Evolutionary conservation across 2,797 vertebrate species (phyloP).

Genomic region (Loriculus beryllinus): DNA sequence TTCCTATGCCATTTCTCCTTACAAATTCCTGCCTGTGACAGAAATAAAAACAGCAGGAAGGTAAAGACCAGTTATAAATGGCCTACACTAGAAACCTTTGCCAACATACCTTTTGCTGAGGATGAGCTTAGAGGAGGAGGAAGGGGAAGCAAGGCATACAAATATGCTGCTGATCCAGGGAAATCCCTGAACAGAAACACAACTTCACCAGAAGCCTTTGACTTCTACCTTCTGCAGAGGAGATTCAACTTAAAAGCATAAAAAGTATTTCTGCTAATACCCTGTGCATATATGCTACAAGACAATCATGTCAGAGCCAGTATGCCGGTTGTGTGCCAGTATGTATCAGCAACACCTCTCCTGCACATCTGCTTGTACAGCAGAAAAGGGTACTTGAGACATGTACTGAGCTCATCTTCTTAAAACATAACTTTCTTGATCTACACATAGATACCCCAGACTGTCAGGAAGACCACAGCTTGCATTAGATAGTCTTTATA

Average conservation of each 20-base stretch:
- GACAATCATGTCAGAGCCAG: background rate
- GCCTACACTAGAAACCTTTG: background rate
- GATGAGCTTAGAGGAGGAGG: background rate
- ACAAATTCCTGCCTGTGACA: background rate
- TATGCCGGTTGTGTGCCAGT: background rate
- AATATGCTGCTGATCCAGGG: background rate
- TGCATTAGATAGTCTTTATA: background rate
- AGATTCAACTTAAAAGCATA: background rate
- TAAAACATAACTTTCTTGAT: background rate
- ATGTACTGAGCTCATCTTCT: background rate
- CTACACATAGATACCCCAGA: background rate
- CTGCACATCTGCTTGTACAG: background rate
- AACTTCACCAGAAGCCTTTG: background rate
- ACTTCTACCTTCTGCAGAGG: background rate
- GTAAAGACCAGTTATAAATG: background rate
- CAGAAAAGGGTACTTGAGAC: background rate
- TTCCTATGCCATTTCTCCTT: background rate
- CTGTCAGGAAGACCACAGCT: background rate
- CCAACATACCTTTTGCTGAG: background rate
- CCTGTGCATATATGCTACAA: background rate
- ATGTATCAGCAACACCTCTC: background rate
- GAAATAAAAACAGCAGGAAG: background rate
- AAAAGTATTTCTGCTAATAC: background rate
- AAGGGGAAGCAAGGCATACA: background rate
- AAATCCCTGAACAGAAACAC: background rate